phyloP scores from a whole-genome alignment of 2,888 invertebrate genomes.

The Stegophylla sp. region DNA sequence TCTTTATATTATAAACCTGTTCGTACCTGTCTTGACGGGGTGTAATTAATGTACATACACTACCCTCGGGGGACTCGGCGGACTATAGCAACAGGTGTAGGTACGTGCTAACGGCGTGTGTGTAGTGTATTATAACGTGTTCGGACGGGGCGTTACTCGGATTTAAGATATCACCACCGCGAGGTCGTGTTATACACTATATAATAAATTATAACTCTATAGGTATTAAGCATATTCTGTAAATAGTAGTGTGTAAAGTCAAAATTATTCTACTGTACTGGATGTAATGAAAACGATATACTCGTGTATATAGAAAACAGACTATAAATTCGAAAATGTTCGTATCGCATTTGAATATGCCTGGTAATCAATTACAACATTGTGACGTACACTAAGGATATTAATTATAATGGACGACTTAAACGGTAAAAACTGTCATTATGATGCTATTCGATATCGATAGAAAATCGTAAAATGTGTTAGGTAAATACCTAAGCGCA shows the following conservation, averaged over 20 bases:
- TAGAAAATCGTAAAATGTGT: too few species aligned
- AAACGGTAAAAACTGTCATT: too few species aligned
- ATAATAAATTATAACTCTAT: neutral
- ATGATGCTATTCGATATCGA: too few species aligned
- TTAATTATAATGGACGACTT: too few species aligned
- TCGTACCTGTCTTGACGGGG: slow-evolving; percentile 25
- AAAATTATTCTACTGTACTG: neutral
- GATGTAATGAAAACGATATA: too few species aligned
- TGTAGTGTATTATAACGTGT: neutral
- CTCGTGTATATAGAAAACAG: slow-evolving; percentile 5
- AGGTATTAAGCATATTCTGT: neutral
- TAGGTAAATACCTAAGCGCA: too few species aligned
- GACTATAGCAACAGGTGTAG: slow-evolving; percentile 32
- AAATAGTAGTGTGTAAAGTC: neutral
- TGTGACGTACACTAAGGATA: too few species aligned
- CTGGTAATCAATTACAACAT: neutral
- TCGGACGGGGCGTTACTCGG: slow-evolving; percentile 33
- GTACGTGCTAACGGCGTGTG: neutral
- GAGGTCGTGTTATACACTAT: neutral
- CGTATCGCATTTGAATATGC: neutral
- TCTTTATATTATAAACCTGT: slow-evolving; percentile 45
- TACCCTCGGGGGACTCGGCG: slow-evolving; percentile 13
- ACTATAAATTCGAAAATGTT: neutral
- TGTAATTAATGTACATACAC: slow-evolving; percentile 55
- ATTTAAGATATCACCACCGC: slow-evolving; percentile 10